These are phyloP conservation scores for Catamblyrhynchus diadema DNA, from an alignment of 2,797 vertebrate genomes.

Conservation along the genomic window DNA sequence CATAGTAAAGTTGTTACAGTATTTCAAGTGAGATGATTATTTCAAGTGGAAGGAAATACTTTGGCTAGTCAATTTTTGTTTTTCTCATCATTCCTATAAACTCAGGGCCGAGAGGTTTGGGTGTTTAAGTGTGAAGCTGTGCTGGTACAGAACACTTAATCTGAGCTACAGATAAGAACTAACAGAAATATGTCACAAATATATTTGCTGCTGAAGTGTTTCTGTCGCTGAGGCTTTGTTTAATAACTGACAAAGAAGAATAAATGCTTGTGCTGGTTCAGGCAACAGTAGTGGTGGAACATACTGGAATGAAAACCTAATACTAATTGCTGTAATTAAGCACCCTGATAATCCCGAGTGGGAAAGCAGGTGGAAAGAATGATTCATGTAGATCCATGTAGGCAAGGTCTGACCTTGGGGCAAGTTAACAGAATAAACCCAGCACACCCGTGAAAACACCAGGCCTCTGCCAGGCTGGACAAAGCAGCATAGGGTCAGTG, in stretches of 20 bases:
- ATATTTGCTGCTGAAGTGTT: background rate
- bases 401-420: constrained; percentile 48
- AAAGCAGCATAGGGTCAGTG: background rate
- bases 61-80: background rate
- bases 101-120: background rate
- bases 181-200: background rate
- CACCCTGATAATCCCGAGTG: background rate
- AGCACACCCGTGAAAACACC: constrained; percentile 17
- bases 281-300: background rate
- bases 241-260: background rate
- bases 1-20: background rate
- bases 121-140: background rate
- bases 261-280: background rate
- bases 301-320: background rate
- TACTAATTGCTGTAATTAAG: constrained; percentile 2
- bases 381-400: constrained; percentile 51
- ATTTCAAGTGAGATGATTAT: background rate
- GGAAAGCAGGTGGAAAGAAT: constrained; percentile 51
- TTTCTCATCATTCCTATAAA: background rate
- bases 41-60: background rate
- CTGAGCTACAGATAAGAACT: background rate
- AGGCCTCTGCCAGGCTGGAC: constrained; percentile 2
- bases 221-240: background rate
- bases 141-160: background rate
- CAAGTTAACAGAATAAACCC: constrained; percentile 47